A percentile compares a stretch with the other conserved stretches of the same genome.
Evolutionary conservation across 2,888 invertebrate species (phyloP).

Genomic region (Cabera pusaria): DNA sequence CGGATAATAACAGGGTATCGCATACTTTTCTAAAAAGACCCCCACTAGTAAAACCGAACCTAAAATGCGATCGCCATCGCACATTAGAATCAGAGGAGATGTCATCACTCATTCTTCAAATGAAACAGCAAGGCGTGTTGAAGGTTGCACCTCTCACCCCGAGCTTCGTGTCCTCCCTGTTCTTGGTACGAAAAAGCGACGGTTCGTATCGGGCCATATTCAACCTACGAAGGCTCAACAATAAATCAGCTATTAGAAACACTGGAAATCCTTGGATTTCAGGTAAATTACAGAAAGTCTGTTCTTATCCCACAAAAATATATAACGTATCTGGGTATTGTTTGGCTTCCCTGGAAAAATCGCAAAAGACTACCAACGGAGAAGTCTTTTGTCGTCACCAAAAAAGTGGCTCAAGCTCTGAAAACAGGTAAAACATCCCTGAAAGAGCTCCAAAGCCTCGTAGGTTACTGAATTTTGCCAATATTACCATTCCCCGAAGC

Average conservation of each 20-base stretch:
- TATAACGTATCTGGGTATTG: constrained; percentile 24
- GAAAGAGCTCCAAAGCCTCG: constrained; percentile 28
- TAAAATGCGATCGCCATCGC: constrained; percentile 2
- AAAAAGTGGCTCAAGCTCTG: constrained; percentile 8
- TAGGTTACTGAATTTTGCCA: constrained; percentile 34
- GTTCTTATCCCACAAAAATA: constrained; percentile 14
- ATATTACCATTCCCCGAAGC: constrained; percentile 31
- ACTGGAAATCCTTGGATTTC: constrained; percentile 19
- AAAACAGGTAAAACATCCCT: constrained; percentile 5
- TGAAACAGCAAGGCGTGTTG: constrained; percentile 20
- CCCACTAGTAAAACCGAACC: constrained; percentile 5
- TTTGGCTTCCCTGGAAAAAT: constrained; percentile 25
- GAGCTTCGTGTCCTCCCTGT: constrained; percentile 27
- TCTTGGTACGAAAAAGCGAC: constrained; percentile 26
- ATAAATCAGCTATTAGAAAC: constrained; percentile 24
- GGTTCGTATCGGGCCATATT: constrained; percentile 26
- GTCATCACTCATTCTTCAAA: constrained; percentile 15
- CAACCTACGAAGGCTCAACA: constrained; percentile 19
- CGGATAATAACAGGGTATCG: constrained; percentile 16
- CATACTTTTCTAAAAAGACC: constrained; percentile 18
- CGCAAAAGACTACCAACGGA: not conserved
- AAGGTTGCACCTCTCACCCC: constrained; percentile 9
- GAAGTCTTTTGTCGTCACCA: not conserved
- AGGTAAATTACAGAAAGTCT: constrained; percentile 23
- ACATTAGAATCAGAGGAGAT: constrained; percentile 11